A percentile compares a stretch with the other conserved stretches of the same genome.
Conservation (phyloP, 2,888 invertebrate genomes). For the Agrochola lychnidis region DNA sequence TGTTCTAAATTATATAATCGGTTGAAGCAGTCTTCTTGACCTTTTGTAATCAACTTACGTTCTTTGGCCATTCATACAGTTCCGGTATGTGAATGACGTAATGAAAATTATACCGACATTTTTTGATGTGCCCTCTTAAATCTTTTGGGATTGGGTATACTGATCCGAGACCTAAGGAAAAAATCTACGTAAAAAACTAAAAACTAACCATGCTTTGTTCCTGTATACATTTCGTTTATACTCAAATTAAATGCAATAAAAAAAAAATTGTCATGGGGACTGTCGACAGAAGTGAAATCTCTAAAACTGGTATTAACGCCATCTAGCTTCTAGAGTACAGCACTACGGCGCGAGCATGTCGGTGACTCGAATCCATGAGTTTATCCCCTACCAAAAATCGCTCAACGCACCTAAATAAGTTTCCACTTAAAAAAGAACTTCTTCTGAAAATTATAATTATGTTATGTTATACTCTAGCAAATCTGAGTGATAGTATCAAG, state of each 20-base stretch:
- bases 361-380: too few species aligned
- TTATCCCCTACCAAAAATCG: too few species aligned
- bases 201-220: slow-evolving; percentile 8
- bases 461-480: background rate
- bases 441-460: background rate
- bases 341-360: background rate
- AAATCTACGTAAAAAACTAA: slow-evolving; percentile 55
- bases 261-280: background rate
- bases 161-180: slow-evolving; percentile 87
- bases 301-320: too few species aligned
- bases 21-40: slow-evolving; percentile 39
- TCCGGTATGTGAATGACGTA: slow-evolving; percentile 69
- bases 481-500: background rate
- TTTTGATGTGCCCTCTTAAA: slow-evolving; percentile 86
- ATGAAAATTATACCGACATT: slow-evolving; percentile 73
- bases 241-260: background rate
- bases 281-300: too few species aligned
- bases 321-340: too few species aligned
- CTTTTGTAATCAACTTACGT: slow-evolving; percentile 56
- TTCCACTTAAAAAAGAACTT: background rate
- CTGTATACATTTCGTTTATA: background rate
- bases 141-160: slow-evolving; percentile 91
- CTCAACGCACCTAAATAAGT: too few species aligned
- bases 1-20: slow-evolving; percentile 14
- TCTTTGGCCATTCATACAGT: slow-evolving; percentile 68